phyloP scores from a whole-genome alignment of 2,888 invertebrate genomes.

The Drosophila kuntzei region DNA sequence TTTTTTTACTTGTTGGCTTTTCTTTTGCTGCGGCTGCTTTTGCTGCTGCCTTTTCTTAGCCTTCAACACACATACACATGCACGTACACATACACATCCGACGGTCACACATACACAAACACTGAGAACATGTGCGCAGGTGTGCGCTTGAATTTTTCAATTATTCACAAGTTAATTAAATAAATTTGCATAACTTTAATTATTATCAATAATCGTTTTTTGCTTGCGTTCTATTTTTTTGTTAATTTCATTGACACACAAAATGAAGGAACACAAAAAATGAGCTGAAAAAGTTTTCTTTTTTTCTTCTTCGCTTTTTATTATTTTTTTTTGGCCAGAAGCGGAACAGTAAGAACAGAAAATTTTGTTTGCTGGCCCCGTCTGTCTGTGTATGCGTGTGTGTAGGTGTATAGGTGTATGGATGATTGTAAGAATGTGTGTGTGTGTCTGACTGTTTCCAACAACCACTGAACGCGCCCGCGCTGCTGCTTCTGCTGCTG shows the following conservation, averaged over 20 bases:
- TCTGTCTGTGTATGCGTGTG: constrained; percentile 30
- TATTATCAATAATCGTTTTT: constrained; percentile 11
- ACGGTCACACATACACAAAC: constrained; percentile 27
- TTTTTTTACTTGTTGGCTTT: constrained; percentile 74
- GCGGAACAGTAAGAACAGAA: constrained; percentile 64
- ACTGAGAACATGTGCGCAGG: constrained; percentile 73
- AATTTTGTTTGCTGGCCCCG: constrained; percentile 70
- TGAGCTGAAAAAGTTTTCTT: constrained; percentile 39
- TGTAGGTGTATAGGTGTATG: constrained; percentile 29
- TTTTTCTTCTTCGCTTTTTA: too few species aligned
- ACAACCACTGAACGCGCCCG: constrained; percentile 77
- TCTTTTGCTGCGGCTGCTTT: constrained; percentile 49
- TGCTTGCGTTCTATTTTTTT: neutral
- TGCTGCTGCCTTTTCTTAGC: constrained; percentile 55
- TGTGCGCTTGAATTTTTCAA: constrained; percentile 76
- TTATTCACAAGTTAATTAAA: constrained; percentile 65
- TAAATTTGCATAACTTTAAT: constrained; percentile 44
- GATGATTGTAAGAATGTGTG: constrained; percentile 19
- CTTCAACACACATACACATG: constrained; percentile 71
- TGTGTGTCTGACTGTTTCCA: constrained; percentile 71
- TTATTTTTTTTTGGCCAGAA: constrained; percentile 39
- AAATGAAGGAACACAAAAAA: constrained; percentile 18
- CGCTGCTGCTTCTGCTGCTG: constrained; percentile 69
- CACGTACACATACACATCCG: constrained; percentile 19
- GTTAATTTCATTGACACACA: constrained; percentile 29